Conservation (phyloP, 2,797 vertebrate genomes). For the Chaunax sp. region DNA sequence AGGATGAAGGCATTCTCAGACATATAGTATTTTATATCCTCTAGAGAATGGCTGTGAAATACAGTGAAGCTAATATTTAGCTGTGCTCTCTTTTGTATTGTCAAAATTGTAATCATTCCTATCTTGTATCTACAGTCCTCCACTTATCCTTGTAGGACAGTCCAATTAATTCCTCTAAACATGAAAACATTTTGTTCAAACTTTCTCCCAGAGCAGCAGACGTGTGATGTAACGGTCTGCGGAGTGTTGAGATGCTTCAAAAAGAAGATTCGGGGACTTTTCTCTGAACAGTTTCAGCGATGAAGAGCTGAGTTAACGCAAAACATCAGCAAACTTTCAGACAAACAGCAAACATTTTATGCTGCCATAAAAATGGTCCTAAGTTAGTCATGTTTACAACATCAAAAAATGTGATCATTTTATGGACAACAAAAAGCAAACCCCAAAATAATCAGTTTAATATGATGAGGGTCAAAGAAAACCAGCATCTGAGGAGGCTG, state of each 20-base stretch:
- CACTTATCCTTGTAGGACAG: background rate
- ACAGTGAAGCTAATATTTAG: constrained; percentile 1
- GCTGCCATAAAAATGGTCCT: background rate
- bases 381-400: background rate
- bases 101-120: background rate
- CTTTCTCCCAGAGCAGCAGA: constrained; percentile 6
- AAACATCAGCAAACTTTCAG: constrained; percentile 9
- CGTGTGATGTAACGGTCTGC: background rate
- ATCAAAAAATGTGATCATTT: too few relatives aligned
- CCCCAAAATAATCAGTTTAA: background rate
- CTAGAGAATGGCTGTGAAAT: background rate
- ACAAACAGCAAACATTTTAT: background rate
- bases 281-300: constrained; percentile 15
- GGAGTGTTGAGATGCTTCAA: background rate
- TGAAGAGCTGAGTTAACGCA: constrained; percentile 22
- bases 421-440: too few relatives aligned
- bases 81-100: background rate
- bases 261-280: constrained; percentile 1
- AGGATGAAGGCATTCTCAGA: background rate
- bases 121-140: background rate
- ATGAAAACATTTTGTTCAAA: constrained; percentile 14
- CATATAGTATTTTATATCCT: constrained; percentile 1
- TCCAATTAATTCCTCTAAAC: constrained; percentile 22
- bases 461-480: too few relatives aligned
- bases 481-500: background rate